Evolutionary conservation across 2,113 vertebrate species (phyloP), one percentile per base, ranked within the genome.

Genomic region (Maccullochella peelii): DNA sequence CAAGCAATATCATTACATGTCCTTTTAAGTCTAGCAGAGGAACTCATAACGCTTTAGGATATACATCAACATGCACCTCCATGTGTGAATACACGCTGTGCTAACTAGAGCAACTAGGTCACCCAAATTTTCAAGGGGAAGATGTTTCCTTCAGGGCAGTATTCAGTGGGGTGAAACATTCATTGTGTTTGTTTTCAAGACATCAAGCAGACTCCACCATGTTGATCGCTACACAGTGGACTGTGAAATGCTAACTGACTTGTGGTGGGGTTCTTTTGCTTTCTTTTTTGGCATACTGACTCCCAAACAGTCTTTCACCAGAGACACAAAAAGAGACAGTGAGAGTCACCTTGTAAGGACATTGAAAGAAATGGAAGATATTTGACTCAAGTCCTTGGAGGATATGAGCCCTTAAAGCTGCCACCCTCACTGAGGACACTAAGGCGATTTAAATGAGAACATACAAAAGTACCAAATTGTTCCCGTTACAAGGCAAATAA

Each of bases 101-200:
- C 88, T 89, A 91, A 91, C 87, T 88, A 72, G 33, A 92, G 92
- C 87, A 94, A 90, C 87, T 94, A 88, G 94, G 93, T 94, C 90
- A 94, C 94, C 93, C 88, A 83, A 82, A 94, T 94, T 81, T 93
- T 92, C 83, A 84, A 89, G 89, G 86, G 62, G 88, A 92, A 78
- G 77, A 83, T 79, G 87, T 88, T 90, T 89, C 71, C 91, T 91
- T 88, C 69, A 76, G 87, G 92, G 82, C 65, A 81, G 74, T n/a
- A 73, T 69, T 83, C 80, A 80, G 74, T 18, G 59, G 79, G 91
- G 93, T 92, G 90, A 94, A 92, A 90, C 86, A 92, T 90, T 90
- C 89, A 91, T 89, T 88, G 91, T 91, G 91, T 83, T 90, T 84
- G 74, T 86, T 87, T 80, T 85, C 9, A 89, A 85, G 71, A 80